phyloP scores from a whole-genome alignment of 92 coral and sea anemone genomes.

The Hydrozoanthus gracilis region DNA sequence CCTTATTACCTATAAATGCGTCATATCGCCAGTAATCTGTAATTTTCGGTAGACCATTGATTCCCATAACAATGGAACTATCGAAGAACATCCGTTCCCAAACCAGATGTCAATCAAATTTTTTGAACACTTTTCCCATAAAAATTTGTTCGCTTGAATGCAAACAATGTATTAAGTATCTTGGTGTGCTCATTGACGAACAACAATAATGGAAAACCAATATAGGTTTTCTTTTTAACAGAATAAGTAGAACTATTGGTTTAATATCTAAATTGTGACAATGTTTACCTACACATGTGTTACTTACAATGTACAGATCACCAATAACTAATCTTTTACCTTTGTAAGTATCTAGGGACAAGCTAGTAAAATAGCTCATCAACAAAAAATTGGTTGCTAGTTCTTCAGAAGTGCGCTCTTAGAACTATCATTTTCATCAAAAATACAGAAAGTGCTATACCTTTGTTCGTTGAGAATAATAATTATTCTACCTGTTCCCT shows the following conservation, averaged over 20 bases:
- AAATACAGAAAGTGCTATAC: too few species aligned
- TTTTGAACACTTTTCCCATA: too few species aligned
- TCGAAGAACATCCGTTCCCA: too few species aligned
- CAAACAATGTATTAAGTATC: background rate
- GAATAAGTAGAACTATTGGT: background rate
- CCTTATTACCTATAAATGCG: conserved; percentile 53
- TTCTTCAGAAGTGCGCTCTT: too few species aligned
- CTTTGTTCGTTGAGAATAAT: too few species aligned
- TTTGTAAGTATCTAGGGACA: background rate
- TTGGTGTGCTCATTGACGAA: background rate
- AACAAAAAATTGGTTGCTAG: too few species aligned
- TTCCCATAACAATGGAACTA: conserved; percentile 63
- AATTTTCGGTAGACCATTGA: conserved; percentile 39
- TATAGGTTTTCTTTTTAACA: background rate
- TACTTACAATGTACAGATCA: background rate
- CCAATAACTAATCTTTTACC: background rate
- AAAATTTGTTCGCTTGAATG: too few species aligned
- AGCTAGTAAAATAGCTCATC: background rate
- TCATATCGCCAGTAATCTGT: conserved; percentile 61
- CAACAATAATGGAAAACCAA: background rate
- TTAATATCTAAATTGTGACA: background rate
- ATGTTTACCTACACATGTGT: background rate
- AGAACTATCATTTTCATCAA: too few species aligned
- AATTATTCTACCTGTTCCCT: too few species aligned
- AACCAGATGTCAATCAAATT: too few species aligned